Evolutionary conservation across 2,797 vertebrate species (phyloP), one percentile per base, ranked within the genome.

Genomic region (Rhynchotus rufescens): DNA sequence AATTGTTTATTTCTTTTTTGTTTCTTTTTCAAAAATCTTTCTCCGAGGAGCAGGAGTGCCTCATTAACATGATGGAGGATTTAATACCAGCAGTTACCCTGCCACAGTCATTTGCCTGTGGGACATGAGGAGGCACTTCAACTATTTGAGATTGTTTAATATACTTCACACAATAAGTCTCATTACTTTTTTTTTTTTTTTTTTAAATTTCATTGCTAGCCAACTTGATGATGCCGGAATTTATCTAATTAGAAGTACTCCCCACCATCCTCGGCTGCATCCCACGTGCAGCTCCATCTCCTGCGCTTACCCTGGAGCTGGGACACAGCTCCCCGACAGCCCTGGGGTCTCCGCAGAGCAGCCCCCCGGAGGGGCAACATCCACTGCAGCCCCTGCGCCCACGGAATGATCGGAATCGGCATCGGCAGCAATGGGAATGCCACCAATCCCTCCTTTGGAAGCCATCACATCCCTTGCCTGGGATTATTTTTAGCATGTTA

Each of bases 381-480:
- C 42, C 42, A 38, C 6, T 3, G 2, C 3, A 54, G 56, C 60
- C 52, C 12, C 10, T 52, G 49, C 0, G 0, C 26, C 57, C 68
- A 82, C 20, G 54, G n/a, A 34, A 65, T 8, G 52, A 79, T 30
- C 21, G 12, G 73, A 44, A 71, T 40, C 12, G 30, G 45, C 17
- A 34, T 19, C 61, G 7, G n/a, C 45, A 6, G 14, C 84, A 80
- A 80, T 1, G 6, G 73, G 38, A 40, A 47, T 6, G 59, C 30
- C 32, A 74, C n/a, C 67, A 79, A 66, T 19, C 20, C 4, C 10
- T 12, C 34, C 52, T 77, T 38, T 51, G 54, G 73, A 47, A 80
- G 79, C 45, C 42, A 56, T 4, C 8, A 1, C 47, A 90, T 78
- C 66, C 26, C 0, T 4, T 54, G 44, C 28, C 28, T 2, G 20